Evolutionary conservation across 1,140 invertebrate species (phyloP).

Genomic region (Mercenaria mercenaria): DNA sequence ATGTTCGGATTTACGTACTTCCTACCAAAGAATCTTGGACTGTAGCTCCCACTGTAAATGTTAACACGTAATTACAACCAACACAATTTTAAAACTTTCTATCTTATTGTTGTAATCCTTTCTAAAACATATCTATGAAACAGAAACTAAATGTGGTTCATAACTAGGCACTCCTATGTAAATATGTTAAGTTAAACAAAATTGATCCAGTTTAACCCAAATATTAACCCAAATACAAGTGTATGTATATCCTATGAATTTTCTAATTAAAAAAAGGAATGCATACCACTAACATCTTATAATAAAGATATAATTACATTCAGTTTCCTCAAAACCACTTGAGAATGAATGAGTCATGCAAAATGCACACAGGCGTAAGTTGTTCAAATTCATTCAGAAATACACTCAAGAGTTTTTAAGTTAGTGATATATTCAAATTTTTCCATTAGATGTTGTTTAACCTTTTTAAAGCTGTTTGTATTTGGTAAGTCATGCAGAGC

Average conservation of each 20-base stretch:
- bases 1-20: conserved; percentile 72
- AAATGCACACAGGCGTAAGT: background rate
- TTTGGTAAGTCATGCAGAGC: background rate
- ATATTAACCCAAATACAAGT: no score
- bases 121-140: background rate
- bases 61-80: background rate
- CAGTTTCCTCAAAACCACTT: background rate
- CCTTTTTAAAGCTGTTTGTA: background rate
- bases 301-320: background rate
- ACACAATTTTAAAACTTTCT: background rate
- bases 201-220: no score
- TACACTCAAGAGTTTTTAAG: background rate
- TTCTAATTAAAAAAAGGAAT: no score
- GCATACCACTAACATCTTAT: background rate
- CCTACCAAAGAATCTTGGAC: conserved; percentile 52
- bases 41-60: conserved; percentile 69
- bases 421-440: background rate
- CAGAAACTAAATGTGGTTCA: background rate
- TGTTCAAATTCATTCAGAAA: background rate
- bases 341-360: conserved; percentile 20
- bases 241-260: no score
- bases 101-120: background rate
- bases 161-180: no score
- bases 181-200: no score
- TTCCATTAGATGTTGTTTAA: background rate